Conservation (phyloP, 2,113 vertebrate species). For the Corynorhinus townsendii region DNA sequence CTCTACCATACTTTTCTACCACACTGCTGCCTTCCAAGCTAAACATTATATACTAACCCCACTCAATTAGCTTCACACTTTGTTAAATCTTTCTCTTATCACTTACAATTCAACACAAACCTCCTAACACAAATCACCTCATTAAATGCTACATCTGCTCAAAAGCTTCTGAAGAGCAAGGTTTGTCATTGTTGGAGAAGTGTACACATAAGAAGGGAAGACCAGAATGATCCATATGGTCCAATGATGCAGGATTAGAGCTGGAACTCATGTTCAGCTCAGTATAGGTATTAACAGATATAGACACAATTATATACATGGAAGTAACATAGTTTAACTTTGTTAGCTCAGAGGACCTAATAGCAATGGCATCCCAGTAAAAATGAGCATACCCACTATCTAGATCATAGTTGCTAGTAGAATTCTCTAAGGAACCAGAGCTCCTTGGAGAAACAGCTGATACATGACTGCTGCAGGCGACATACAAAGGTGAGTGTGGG, state of each 20-base stretch:
- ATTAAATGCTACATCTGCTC: constrained; percentile 2
- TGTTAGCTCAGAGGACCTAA: neutral
- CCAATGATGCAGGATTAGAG: neutral
- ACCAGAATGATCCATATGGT: neutral
- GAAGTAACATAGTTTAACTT: neutral
- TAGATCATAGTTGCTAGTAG: neutral
- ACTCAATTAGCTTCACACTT: neutral
- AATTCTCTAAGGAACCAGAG: neutral
- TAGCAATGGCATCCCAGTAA: neutral
- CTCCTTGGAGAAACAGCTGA: neutral
- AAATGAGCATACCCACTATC: neutral
- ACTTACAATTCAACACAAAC: neutral
- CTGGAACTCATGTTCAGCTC: neutral
- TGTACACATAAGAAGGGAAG: neutral
- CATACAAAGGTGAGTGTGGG: neutral
- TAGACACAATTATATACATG: neutral
- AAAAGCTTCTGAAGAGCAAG: neutral
- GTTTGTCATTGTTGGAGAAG: neutral
- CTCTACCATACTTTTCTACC: neutral
- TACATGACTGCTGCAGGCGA: neutral
- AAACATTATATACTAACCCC: neutral
- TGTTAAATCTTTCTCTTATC: neutral
- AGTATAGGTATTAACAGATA: neutral
- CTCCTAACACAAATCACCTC: neutral
- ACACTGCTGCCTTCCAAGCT: neutral